Evolutionary conservation across 2,113 vertebrate species (phyloP).

Genomic region (Erpornis zantholeuca): DNA sequence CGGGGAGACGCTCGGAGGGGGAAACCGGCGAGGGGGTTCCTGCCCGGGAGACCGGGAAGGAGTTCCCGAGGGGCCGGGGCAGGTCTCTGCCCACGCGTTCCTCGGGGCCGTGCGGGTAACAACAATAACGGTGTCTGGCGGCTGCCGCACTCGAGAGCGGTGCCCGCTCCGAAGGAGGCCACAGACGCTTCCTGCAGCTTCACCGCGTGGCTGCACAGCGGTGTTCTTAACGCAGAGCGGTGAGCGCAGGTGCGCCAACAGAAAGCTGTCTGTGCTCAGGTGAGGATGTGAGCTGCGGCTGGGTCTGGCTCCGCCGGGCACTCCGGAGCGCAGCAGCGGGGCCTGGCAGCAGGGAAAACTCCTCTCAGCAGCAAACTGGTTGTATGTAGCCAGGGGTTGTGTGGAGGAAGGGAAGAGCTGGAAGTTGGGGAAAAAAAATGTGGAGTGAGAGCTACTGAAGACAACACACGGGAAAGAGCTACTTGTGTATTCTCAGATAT

Average conservation of each 20-base stretch:
- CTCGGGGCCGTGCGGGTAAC: not conserved
- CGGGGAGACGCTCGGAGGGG: too few relatives aligned
- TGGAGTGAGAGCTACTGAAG: not conserved
- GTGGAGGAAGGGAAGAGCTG: not conserved
- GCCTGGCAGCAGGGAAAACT: too few relatives aligned
- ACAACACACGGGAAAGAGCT: rapidly evolving
- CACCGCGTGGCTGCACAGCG: rapidly evolving
- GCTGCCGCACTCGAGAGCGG: not conserved
- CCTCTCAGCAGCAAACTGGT: not conserved
- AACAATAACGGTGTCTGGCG: not conserved
- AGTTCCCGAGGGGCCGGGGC: not conserved
- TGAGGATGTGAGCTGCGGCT: too few relatives aligned
- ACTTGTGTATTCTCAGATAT: not conserved
- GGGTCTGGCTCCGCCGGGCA: too few relatives aligned
- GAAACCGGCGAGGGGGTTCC: too few relatives aligned
- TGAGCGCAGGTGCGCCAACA: not conserved
- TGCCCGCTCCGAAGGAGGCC: not conserved
- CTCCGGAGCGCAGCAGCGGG: too few relatives aligned
- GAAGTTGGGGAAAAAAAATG: not conserved
- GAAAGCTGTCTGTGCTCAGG: too few relatives aligned
- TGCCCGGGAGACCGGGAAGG: rapidly evolving
- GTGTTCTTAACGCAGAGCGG: rapidly evolving
- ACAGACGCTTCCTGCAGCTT: not conserved
- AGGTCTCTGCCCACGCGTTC: rapidly evolving
- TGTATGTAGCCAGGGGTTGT: not conserved